These are phyloP conservation scores for Leucophenga varia DNA, from an alignment of 1,140 invertebrate genomes.

Conservation along the genomic window DNA sequence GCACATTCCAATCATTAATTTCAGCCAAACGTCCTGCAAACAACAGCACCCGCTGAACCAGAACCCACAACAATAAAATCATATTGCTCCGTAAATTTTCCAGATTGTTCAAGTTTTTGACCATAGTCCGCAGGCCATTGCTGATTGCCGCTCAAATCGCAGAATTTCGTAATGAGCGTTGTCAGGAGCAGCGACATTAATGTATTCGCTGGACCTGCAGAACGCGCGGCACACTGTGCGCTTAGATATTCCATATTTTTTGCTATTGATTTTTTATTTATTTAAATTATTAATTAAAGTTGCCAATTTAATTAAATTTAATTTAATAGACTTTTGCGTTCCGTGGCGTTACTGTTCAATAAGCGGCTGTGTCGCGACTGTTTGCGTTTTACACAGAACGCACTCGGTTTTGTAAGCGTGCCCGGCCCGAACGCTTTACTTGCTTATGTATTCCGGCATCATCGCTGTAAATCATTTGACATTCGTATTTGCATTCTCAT, in stretches of 20 bases:
- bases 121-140: constrained; percentile 61
- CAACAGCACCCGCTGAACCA: constrained; percentile 65
- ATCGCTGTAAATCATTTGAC: constrained; percentile 20
- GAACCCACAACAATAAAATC: constrained; percentile 63
- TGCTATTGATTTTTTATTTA: no score
- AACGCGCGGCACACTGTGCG: constrained; percentile 46
- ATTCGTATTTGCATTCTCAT: constrained; percentile 27
- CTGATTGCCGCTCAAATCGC: constrained; percentile 60
- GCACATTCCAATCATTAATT: constrained; percentile 42
- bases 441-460: constrained; percentile 20
- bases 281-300: no score
- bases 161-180: constrained; percentile 61
- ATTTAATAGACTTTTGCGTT: no score
- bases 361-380: no score
- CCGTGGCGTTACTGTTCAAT: no score
- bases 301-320: no score
- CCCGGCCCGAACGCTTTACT: not conserved
- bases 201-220: constrained; percentile 56
- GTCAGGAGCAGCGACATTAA: constrained; percentile 61
- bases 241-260: constrained; percentile 52
- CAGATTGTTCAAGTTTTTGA: constrained; percentile 50
- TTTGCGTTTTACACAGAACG: no score
- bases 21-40: constrained; percentile 43
- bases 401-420: constrained; percentile 20
- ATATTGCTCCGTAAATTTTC: constrained; percentile 42